These are phyloP conservation scores for Aphidoletes aphidimyza DNA, from an alignment of 2,888 invertebrate species.

Conservation along the genomic window DNA sequence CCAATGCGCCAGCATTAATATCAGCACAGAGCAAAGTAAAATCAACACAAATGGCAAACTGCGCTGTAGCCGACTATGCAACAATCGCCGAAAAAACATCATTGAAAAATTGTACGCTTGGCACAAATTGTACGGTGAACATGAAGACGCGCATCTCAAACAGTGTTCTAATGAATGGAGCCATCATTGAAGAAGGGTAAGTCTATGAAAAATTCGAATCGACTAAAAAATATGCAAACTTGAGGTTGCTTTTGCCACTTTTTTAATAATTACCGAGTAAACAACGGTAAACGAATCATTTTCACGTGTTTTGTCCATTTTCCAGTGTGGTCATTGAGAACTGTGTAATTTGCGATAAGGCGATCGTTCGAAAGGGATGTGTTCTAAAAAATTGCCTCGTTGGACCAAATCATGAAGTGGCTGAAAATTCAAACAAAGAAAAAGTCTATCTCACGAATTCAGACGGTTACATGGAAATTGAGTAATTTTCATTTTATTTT, in stretches of 20 bases:
- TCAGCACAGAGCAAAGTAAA: slow-evolving; percentile 74
- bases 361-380: slow-evolving; percentile 63
- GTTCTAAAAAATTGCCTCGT: slow-evolving; percentile 64
- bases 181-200: slow-evolving; percentile 84
- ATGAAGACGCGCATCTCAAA: slow-evolving; percentile 85
- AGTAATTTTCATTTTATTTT: slow-evolving; percentile 58
- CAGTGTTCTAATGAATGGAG: slow-evolving; percentile 88
- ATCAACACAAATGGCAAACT: slow-evolving; percentile 81
- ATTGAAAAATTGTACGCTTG: slow-evolving; percentile 81
- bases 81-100: slow-evolving; percentile 85
- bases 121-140: slow-evolving; percentile 78
- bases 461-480: slow-evolving; percentile 67
- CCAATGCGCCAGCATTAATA: slow-evolving; percentile 68
- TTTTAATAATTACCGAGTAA: neutral
- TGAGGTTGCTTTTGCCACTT: too few relatives aligned
- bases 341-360: slow-evolving; percentile 65
- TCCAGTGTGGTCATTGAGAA: slow-evolving; percentile 61
- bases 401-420: slow-evolving; percentile 65
- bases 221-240: too few relatives aligned
- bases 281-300: too few relatives aligned
- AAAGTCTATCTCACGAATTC: slow-evolving; percentile 65
- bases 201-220: slow-evolving; percentile 59
- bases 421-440: slow-evolving; percentile 62
- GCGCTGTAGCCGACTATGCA: slow-evolving; percentile 80
- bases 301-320: slow-evolving; percentile 21